Evolutionary conservation across 2,797 vertebrate genomes (phyloP).

Genomic region (Mycteria americana): DNA sequence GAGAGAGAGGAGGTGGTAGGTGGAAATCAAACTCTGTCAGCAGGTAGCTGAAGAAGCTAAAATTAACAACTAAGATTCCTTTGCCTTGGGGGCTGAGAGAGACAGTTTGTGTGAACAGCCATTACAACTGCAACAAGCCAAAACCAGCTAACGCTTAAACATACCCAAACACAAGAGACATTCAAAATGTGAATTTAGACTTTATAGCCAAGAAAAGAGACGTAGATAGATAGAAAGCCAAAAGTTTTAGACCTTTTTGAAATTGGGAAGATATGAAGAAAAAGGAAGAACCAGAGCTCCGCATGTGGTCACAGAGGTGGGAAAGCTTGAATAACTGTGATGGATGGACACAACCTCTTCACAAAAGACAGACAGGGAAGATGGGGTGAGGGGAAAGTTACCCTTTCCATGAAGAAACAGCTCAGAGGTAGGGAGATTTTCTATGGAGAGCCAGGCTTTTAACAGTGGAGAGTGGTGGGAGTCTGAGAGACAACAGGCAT

Average conservation of each 20-base stretch:
- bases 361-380: background rate
- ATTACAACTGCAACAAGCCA: background rate
- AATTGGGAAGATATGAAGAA: background rate
- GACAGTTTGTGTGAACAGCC: conserved; percentile 29
- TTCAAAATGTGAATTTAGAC: background rate
- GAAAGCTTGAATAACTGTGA: background rate
- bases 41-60: conserved; percentile 52
- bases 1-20: conserved; percentile 3
- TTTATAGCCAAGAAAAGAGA: background rate
- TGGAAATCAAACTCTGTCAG: conserved; percentile 48
- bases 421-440: background rate
- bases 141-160: background rate
- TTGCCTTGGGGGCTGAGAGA: background rate
- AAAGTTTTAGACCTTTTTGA: background rate
- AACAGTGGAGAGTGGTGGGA: background rate
- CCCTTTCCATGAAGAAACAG: background rate
- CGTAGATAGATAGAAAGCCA: background rate
- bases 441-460: background rate
- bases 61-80: conserved; percentile 45
- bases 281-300: accelerated
- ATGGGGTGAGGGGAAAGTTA: background rate
- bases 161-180: background rate
- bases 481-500: background rate
- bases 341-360: background rate
- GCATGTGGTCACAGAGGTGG: background rate